phyloP scores from a whole-genome alignment of 2,113 vertebrate genomes.

The Callipepla californica region DNA sequence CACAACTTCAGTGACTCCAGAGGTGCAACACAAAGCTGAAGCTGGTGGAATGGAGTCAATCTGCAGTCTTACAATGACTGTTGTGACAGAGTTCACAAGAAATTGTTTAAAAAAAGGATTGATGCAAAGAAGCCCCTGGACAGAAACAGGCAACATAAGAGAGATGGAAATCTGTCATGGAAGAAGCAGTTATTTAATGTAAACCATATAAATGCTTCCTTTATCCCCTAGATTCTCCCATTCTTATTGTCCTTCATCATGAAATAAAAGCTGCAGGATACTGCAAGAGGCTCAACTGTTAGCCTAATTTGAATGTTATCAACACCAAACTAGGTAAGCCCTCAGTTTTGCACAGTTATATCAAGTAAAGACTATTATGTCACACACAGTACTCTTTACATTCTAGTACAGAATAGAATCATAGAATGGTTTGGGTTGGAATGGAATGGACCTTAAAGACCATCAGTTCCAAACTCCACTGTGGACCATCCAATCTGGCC shows the following conservation, averaged over 20 bases:
- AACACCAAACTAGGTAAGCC: slow-evolving; percentile 12
- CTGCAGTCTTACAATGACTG: neutral
- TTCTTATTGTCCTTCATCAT: neutral
- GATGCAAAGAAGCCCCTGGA: neutral
- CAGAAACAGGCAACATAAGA: neutral
- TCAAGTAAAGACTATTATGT: neutral
- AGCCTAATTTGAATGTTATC: neutral
- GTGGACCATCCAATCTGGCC: no score
- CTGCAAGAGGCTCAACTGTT: neutral
- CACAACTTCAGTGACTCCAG: neutral
- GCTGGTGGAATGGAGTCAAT: neutral
- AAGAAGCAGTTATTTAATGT: neutral
- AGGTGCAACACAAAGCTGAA: neutral
- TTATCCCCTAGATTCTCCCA: neutral
- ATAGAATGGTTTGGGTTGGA: no score
- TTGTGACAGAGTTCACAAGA: neutral
- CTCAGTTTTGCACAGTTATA: slow-evolving; percentile 48
- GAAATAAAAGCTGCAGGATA: neutral
- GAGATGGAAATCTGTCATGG: neutral
- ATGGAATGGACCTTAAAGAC: no score
- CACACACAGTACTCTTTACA: neutral
- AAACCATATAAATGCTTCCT: neutral
- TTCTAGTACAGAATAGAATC: neutral
- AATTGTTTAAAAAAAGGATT: neutral
- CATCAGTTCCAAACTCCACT: no score